Evolutionary conservation across 2,888 invertebrate species (phyloP), one percentile per base, ranked within the genome.

Genomic region (Drosophila fulvimacula): DNA sequence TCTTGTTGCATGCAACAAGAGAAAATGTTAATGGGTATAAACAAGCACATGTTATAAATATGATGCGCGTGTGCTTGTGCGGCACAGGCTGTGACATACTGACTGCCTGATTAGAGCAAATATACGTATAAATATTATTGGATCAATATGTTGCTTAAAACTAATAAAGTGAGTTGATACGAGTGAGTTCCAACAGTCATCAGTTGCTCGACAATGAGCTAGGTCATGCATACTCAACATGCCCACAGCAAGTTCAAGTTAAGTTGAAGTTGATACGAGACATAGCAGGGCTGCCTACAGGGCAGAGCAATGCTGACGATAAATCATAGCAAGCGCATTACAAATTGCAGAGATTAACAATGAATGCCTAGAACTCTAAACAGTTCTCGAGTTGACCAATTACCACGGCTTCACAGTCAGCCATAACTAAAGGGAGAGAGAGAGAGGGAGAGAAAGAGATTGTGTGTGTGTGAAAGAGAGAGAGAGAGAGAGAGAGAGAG

Each of bases 311-410:
- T 2, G 6, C 13, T 19, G 30, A 4, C 32, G 32, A 11, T 32
- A 49, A 49, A 49, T 49, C 48, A 32, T 13, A 30, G 17, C 32
- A 17, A 49, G 32, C 48, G 11, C 11, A 19, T 48, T 30, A 48
- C 17, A 48, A 30, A 32, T 48, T 32, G 30, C 6, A 49, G 30
- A 32, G 48, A 19, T 32, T 49, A 49, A 49, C 48, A 49, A 49
- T n/a, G 46, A 49, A 49, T n/a, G 46, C 5, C 27, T 21, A 15
- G 42, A 44, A 24, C 42, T 44, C 21, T 3, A 10, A 46, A 5
- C 46, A 46, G 46, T 27, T 27, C 46, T 46, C 46, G n/a, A 10
- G 27, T 27, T 27, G 46, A 27, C 27, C 46, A 46, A 27, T 46
- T 46, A 27, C 46, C 5, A n/a, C 42, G 24, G 42, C 19, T 13